Conservation (phyloP, 2,797 vertebrate genomes). For the Betta splendens region DNA sequence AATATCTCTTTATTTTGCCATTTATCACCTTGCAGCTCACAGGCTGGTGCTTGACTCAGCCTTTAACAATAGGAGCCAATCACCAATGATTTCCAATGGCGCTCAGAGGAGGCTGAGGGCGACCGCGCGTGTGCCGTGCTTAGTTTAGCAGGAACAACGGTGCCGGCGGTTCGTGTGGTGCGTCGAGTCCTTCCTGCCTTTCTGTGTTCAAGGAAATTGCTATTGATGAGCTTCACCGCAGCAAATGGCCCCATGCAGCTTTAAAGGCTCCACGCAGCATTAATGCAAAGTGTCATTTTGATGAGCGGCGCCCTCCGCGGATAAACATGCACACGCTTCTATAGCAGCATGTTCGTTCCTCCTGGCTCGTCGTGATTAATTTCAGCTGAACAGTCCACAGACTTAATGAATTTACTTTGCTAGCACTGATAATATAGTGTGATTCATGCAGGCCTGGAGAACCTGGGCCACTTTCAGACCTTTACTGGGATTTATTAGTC, state of each 20-base stretch:
- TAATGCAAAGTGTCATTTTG: conserved; percentile 36
- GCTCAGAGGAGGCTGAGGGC: conserved; percentile 29
- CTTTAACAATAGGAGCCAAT: conserved; percentile 52
- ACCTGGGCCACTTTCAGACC: too few species aligned
- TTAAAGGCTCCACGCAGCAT: conserved; percentile 27
- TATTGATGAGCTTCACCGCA: conserved; percentile 50
- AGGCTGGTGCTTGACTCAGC: conserved; percentile 38
- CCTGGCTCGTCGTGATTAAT: neutral
- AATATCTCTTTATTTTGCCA: conserved; percentile 46
- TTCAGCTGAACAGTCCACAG: neutral
- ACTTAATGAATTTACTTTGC: neutral
- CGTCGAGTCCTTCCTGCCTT: conserved; percentile 28
- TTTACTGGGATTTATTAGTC: too few species aligned
- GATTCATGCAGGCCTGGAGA: too few species aligned
- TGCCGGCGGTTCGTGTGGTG: conserved; percentile 45
- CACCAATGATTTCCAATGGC: conserved; percentile 45
- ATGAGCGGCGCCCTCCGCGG: conserved; percentile 12
- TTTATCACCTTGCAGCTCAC: conserved; percentile 39
- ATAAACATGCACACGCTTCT: neutral
- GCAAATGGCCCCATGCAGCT: conserved; percentile 15
- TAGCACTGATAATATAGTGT: neutral
- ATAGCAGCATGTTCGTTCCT: neutral
- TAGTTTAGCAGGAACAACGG: conserved; percentile 40
- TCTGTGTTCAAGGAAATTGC: conserved; percentile 59
- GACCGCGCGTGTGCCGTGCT: conserved; percentile 12